Base-by-base conservation (phyloP, 2,797 vertebrate species). In the Otus scops region DNA sequence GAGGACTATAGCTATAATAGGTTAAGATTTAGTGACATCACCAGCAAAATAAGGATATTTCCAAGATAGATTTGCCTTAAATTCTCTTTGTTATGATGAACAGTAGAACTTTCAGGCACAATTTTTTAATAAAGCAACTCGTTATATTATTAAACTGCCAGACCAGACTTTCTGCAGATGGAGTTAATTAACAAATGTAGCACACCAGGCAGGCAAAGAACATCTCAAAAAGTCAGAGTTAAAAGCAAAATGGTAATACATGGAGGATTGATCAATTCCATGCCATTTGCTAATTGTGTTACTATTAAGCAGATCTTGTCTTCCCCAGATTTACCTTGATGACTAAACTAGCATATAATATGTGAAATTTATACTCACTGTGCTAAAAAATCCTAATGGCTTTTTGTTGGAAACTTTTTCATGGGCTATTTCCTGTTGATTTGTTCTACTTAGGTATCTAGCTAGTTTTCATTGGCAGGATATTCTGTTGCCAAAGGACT, bases 361-460 rank as follows among this genome's bases (percentile, higher is more conserved):
- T 67, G 60, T 78, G 65, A 93, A 75, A 94, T 92, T 83, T 75
- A 69, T 83, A 81, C n/a, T 68, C 28, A 26, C 65, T 57, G 30
- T 77, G 43, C 61, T 81, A 20, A 73, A 83, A 86, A 50, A 27
- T 1, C 27, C 30, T 75, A 64, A 3, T 70, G 50, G 64, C 30
- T 91, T 93, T 93, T 70, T 79, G 27, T 48, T 95, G 71, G 82
- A 95, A 91, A 88, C 30, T 65, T 79, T 87, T 86, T 59, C 70
- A 73, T 39, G 34, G 71, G 45, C 45, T 91, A 19, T 90, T 96
- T 97, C 93, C 80, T 95, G 82, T 88, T 94, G 81, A 94, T 95
- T 83, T 77, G 57, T 57, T 95, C 74, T 88, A 45, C 32, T 74
- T 75, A 19, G 71, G 74, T 88, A 92, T 53, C 80, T 63, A 61